phyloP scores from a whole-genome alignment of 2,888 invertebrate species.

The Actias luna region DNA sequence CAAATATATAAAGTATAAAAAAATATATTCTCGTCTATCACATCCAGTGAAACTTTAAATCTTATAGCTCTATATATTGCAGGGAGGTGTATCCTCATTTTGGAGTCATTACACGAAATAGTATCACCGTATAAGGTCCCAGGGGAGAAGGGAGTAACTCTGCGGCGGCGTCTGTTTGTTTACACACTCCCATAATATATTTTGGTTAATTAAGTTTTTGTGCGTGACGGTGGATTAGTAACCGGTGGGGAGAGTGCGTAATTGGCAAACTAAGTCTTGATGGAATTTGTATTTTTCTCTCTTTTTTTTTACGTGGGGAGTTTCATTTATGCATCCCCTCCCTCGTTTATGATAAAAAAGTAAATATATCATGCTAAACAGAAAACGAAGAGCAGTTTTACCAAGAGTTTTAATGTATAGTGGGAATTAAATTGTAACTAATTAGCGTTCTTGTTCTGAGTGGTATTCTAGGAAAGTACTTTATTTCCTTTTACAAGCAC shows the following conservation, averaged over 20 bases:
- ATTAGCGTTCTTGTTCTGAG: no score
- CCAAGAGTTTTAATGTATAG: no score
- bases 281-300: slow-evolving; percentile 8
- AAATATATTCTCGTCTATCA: slow-evolving; percentile 23
- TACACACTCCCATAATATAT: slow-evolving; percentile 72
- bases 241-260: slow-evolving; percentile 35
- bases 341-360: no score
- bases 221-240: slow-evolving; percentile 67
- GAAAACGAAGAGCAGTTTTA: no score
- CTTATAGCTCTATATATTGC: slow-evolving; percentile 53
- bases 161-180: slow-evolving; percentile 65
- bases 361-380: no score
- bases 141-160: slow-evolving; percentile 69
- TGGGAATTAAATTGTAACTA: no score
- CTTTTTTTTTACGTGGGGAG: no score
- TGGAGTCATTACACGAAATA: slow-evolving; percentile 81
- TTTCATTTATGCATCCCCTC: no score
- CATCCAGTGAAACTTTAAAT: slow-evolving; percentile 38
- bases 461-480: no score
- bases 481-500: no score
- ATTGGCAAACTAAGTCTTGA: slow-evolving; percentile 13
- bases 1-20: no score
- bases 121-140: slow-evolving; percentile 78
- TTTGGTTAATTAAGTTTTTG: slow-evolving; percentile 81
- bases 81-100: slow-evolving; percentile 75